phyloP scores from a whole-genome alignment of 2,888 invertebrate species.

The Cremastinae sp. region DNA sequence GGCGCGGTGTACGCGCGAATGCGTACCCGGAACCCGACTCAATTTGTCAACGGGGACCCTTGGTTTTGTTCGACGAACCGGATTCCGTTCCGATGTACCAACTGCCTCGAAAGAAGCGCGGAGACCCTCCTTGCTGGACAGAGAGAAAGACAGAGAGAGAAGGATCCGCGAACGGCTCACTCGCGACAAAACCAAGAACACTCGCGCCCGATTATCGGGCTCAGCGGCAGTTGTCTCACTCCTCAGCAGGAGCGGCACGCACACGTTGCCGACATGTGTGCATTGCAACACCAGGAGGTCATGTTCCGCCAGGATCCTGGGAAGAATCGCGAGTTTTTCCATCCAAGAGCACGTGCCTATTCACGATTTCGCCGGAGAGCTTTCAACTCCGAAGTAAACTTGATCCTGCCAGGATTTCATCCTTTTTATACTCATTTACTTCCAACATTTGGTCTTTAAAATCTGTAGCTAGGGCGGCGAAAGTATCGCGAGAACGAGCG shows the following conservation, averaged over 20 bases:
- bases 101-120: constrained; percentile 50
- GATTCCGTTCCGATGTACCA: constrained; percentile 76
- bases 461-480: too few relatives aligned
- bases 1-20: constrained; percentile 64
- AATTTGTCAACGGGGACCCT: constrained; percentile 76
- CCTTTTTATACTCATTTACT: too few relatives aligned
- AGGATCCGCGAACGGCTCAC: constrained; percentile 41
- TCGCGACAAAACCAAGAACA: constrained; percentile 51
- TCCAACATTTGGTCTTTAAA: too few relatives aligned
- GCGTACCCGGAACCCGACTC: constrained; percentile 69
- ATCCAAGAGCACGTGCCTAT: too few relatives aligned
- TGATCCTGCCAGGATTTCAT: too few relatives aligned
- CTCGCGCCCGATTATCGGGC: constrained; percentile 50
- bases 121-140: constrained; percentile 63
- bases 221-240: constrained; percentile 48
- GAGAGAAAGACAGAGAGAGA: constrained; percentile 22
- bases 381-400: too few relatives aligned
- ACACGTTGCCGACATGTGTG: constrained; percentile 29
- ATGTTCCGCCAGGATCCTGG: constrained; percentile 35
- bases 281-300: constrained; percentile 51
- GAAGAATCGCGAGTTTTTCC: constrained; percentile 3
- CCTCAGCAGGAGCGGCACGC: constrained; percentile 55
- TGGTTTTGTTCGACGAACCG: constrained; percentile 76
- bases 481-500: too few relatives aligned
- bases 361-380: too few relatives aligned